Percentiles rank a stretch among this genome's conserved stretches.
These are phyloP conservation scores for Meandrina meandrites DNA, from an alignment of 92 coral and sea anemone genomes.

Conservation along the genomic window DNA sequence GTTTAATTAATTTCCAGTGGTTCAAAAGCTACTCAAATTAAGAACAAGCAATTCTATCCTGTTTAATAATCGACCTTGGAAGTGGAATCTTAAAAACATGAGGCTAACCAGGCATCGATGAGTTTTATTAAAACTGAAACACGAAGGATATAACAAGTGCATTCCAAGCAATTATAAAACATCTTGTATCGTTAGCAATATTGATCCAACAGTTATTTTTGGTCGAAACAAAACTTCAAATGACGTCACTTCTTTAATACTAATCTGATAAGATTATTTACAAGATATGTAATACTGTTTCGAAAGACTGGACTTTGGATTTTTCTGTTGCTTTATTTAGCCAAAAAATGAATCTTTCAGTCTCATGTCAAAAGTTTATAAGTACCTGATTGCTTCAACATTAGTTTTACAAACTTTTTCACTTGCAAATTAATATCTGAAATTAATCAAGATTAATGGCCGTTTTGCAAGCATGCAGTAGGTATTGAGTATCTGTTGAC, in stretches of 20 bases:
- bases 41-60: background rate
- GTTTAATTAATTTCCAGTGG: background rate
- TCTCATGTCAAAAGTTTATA: background rate
- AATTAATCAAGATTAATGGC: background rate
- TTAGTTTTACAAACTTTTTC: background rate
- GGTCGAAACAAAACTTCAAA: background rate
- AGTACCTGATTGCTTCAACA: background rate
- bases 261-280: conserved; percentile 2
- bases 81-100: conserved; percentile 2
- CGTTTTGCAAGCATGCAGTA: background rate
- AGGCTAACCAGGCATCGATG: background rate
- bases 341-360: background rate
- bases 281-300: background rate
- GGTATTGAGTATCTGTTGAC: background rate
- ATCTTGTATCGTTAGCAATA: background rate
- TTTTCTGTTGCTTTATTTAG: background rate
- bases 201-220: background rate
- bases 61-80: background rate
- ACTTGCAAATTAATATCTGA: background rate
- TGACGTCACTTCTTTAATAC: conserved; percentile 9
- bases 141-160: background rate
- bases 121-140: background rate
- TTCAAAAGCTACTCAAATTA: background rate
- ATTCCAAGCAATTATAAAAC: background rate
- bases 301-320: conserved; percentile 18